These are phyloP conservation scores for Alaudala cheleensis DNA, from an alignment of 2,113 vertebrate species.

Conservation along the genomic window DNA sequence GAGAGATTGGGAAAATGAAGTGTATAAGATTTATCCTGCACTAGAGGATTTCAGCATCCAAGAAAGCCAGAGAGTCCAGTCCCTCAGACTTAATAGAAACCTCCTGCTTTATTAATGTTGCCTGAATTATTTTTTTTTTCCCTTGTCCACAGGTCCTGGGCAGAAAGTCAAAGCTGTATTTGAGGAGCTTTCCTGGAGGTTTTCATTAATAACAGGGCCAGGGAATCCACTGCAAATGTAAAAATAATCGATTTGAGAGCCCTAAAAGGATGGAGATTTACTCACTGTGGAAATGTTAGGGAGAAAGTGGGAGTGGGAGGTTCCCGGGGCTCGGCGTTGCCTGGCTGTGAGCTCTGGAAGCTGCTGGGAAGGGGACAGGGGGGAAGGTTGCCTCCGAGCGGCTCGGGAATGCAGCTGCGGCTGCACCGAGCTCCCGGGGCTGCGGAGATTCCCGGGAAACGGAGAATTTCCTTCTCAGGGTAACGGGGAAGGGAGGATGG, in stretches of 20 bases:
- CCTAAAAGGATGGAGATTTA: conserved; percentile 57
- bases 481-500: background rate
- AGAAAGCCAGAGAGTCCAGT: conserved; percentile 51
- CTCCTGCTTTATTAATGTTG: conserved; percentile 61
- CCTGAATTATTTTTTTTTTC: background rate
- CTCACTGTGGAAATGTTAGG: conserved; percentile 47
- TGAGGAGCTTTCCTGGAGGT: conserved; percentile 43
- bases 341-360: background rate
- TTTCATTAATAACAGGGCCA: conserved; percentile 45
- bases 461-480: background rate
- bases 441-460: fast-evolving
- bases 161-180: conserved; percentile 46
- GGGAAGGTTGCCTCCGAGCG: background rate
- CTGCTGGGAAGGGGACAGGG: background rate
- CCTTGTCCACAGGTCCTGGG: conserved; percentile 50
- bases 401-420: background rate
- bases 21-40: conserved; percentile 36
- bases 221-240: conserved; percentile 53
- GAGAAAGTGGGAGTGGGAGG: conserved; percentile 40
- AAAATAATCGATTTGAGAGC: conserved; percentile 62
- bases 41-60: conserved; percentile 47
- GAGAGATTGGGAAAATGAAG: conserved; percentile 51
- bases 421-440: background rate
- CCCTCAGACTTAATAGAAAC: conserved; percentile 57
- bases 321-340: background rate